phyloP scores from a whole-genome alignment of 2,888 invertebrate species.

The Arenicola marina region DNA sequence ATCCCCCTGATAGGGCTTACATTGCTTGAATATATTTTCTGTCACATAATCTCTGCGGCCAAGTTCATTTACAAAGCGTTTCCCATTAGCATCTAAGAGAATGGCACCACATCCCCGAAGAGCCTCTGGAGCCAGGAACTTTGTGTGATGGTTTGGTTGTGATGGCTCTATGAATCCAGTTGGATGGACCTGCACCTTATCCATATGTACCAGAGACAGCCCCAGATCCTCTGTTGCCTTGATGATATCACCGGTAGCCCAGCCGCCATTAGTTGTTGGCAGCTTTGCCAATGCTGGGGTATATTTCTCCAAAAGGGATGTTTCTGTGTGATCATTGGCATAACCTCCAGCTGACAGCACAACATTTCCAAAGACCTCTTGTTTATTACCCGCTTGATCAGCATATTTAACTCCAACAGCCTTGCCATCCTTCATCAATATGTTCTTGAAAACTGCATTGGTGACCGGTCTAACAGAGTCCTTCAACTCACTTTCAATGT shows the following conservation, averaged over 20 bases:
- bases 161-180: slow-evolving; percentile 32
- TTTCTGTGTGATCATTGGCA: slow-evolving; percentile 28
- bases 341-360: slow-evolving; percentile 33
- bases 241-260: slow-evolving; percentile 36
- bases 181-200: slow-evolving; percentile 33
- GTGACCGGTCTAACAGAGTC: slow-evolving; percentile 15
- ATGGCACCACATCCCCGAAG: slow-evolving; percentile 33
- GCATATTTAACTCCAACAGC: slow-evolving; percentile 14
- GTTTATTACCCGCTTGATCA: background rate
- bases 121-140: slow-evolving; percentile 34
- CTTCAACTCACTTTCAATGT: slow-evolving; percentile 21
- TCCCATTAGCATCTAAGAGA: slow-evolving; percentile 26
- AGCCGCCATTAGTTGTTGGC: slow-evolving; percentile 35
- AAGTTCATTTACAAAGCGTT: slow-evolving; percentile 31
- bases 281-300: slow-evolving; percentile 21
- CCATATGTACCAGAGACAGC: slow-evolving; percentile 29
- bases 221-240: slow-evolving; percentile 10
- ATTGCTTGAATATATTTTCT: slow-evolving; percentile 16
- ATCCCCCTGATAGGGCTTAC: slow-evolving; percentile 11
- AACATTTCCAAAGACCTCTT: slow-evolving; percentile 19
- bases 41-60: slow-evolving; percentile 30
- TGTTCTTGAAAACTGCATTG: slow-evolving; percentile 18
- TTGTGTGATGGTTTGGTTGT: slow-evolving; percentile 22
- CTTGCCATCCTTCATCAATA: slow-evolving; percentile 13
- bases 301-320: slow-evolving; percentile 28